Conservation (phyloP, 2,888 invertebrate genomes). For the Neoascia interrupta region DNA sequence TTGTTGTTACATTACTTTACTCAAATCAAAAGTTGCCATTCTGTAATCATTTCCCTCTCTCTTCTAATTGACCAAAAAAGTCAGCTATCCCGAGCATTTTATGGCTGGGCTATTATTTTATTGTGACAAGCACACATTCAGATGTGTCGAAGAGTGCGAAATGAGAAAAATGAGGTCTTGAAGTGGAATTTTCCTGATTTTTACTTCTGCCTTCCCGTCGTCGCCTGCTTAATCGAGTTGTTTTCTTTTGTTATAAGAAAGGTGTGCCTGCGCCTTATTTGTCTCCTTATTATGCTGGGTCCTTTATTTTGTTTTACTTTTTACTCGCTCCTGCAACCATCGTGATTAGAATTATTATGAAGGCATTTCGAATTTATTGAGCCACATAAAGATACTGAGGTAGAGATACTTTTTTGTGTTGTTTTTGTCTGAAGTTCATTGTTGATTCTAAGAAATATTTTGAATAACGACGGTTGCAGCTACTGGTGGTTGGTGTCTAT, state of each 20-base stretch:
- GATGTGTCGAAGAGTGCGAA: conserved; percentile 26
- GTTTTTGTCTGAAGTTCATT: background rate
- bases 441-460: conserved; percentile 54
- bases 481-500: conserved; percentile 40
- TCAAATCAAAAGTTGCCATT: conserved; percentile 51
- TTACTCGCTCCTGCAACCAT: conserved; percentile 1
- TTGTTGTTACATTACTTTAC: no score
- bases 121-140: conserved; percentile 40
- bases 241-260: conserved; percentile 60
- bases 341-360: conserved; percentile 69
- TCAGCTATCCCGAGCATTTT: conserved; percentile 47
- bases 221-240: conserved; percentile 12
- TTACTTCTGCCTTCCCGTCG: background rate
- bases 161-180: conserved; percentile 58
- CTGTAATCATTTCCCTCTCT: conserved; percentile 56
- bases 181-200: conserved; percentile 56
- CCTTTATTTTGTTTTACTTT: conserved; percentile 26
- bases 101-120: conserved; percentile 62
- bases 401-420: conserved; percentile 23
- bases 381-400: conserved; percentile 21
- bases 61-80: conserved; percentile 66
- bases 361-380: conserved; percentile 40
- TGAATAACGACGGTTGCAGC: conserved; percentile 24
- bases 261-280: conserved; percentile 23
- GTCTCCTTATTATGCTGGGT: background rate